phyloP scores from a whole-genome alignment of 2,888 invertebrate species.

The Nemurella pictetii region DNA sequence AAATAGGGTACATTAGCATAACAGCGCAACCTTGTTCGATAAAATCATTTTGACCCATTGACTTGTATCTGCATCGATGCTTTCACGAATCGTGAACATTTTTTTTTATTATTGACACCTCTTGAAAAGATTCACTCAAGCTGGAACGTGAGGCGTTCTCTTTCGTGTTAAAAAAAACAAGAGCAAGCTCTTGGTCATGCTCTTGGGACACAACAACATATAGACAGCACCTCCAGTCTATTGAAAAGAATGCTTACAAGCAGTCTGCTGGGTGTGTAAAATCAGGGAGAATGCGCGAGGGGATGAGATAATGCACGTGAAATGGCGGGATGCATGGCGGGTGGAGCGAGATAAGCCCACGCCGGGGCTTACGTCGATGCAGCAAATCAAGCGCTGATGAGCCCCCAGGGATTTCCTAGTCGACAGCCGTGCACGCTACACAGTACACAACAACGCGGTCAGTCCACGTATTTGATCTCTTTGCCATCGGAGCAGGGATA shows the following conservation, averaged over 20 bases:
- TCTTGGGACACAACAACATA: not conserved
- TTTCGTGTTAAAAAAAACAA: not conserved
- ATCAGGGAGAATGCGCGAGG: not conserved
- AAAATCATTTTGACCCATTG: not conserved
- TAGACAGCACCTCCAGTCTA: not conserved
- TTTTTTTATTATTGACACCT: not conserved
- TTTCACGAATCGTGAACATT: not conserved
- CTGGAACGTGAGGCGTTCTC: not conserved
- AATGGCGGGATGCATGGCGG: not conserved
- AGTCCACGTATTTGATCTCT: not conserved
- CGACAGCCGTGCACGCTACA: not conserved
- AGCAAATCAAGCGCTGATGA: not conserved
- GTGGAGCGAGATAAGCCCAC: not conserved
- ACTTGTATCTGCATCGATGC: not conserved
- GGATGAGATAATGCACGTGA: not conserved
- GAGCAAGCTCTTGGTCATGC: not conserved
- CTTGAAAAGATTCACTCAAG: not conserved
- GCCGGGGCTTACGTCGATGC: not conserved
- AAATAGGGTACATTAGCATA: too few relatives aligned
- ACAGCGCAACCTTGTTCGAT: too few relatives aligned
- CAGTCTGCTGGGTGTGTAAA: not conserved
- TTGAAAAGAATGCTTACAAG: not conserved
- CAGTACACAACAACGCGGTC: not conserved
- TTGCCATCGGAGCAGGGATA: too few relatives aligned
- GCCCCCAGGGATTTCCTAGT: not conserved